Evolutionary conservation across 2,888 invertebrate genomes (phyloP), one percentile per base, ranked within the genome.

Genomic region (Yponomeuta evonymella): DNA sequence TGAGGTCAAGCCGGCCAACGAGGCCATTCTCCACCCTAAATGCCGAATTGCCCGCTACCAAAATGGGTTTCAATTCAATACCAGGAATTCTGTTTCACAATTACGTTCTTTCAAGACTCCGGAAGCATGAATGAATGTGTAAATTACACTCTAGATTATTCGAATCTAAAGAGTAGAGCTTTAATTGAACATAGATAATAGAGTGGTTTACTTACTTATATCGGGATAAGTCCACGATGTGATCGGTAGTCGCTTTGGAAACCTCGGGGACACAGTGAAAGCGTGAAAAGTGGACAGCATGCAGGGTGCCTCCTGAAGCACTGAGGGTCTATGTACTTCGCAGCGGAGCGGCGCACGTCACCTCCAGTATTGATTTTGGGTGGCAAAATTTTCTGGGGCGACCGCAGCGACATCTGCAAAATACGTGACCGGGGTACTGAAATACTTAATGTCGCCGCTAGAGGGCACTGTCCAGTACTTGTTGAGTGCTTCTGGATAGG

Each of bases 321-420:
- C 90, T 90, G 86, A 86, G 79, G 43, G 83, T 82, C 63, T 62
- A 62, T 11, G 51, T 67, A 69, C 43, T 70, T 62, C n/a, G 15
- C 62, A 33, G 12, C 48, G 58, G 15, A 63, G 33, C 86, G 78
- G 90, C 90, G 90, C 89, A 87, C 84, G 84, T 82, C 83, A 78
- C 75, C 73, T 73, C 64, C 71, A 76, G 75, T 91, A 91, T 91
- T 88, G 90, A 91, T 91, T 90, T 88, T 87, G 90, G 90, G 90
- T 89, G 90, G 90, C 80, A 84, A 85, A 9, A 30, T 65, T 86
- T 73, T 76, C 76, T 76, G 75, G 72, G 70, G 75, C 79, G 75
- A 75, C 74, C 30, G 74, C 74, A 74, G 81, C 82, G 89, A 83
- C 85, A 79, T 78, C 87, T 83, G 15, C 29, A 29, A 33, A 12